Conservation (phyloP, 2,113 vertebrate genomes). For the Vombatus ursinus region DNA sequence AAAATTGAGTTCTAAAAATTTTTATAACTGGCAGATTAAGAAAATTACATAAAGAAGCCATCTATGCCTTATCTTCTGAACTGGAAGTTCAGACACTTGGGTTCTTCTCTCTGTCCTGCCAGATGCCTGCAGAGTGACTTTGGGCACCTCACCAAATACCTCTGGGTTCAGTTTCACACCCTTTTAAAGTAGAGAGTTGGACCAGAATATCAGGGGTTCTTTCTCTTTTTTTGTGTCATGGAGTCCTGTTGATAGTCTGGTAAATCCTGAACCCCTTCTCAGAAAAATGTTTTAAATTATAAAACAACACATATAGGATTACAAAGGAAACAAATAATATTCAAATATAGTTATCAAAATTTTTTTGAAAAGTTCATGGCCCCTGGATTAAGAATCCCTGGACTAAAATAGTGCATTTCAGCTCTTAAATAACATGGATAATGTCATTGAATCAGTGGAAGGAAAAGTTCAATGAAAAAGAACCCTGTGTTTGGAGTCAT, state of each 20-base stretch:
- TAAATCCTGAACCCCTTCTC: background rate
- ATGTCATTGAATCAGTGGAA: background rate
- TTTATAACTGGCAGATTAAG: background rate
- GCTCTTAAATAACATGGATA: background rate
- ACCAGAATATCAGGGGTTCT: background rate
- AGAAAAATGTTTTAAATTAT: background rate
- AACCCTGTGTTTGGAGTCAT: background rate
- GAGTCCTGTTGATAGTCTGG: background rate
- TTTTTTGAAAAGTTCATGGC: background rate
- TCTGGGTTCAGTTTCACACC: background rate
- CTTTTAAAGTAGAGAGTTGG: background rate
- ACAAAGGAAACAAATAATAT: background rate
- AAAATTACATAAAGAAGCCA: background rate
- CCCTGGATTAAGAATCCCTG: background rate
- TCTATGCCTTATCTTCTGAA: background rate
- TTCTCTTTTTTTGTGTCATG: background rate
- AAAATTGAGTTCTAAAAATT: background rate
- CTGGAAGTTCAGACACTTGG: background rate
- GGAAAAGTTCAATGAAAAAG: background rate
- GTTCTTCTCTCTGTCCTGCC: background rate
- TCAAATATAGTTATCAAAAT: background rate
- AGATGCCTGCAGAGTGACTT: background rate
- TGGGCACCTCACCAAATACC: background rate
- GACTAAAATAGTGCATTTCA: background rate
- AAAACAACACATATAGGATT: background rate